Base-by-base conservation (phyloP, 2,888 invertebrate genomes). In the Plagodis dolabraria region DNA sequence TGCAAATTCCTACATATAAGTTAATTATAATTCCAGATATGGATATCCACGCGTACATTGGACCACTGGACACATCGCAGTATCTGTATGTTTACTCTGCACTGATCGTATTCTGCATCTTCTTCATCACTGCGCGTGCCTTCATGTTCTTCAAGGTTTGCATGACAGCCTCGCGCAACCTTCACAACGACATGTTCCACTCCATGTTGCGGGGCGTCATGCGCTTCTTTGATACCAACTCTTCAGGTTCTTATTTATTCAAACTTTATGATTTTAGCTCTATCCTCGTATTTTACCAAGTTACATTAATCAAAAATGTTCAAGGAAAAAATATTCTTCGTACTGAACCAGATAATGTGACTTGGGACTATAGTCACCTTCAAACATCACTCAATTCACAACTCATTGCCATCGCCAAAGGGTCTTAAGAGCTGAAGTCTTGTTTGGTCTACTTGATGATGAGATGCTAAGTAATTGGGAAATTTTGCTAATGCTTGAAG, bases 161-260 rank as follows among this genome's bases (percentile, higher is more conserved):
- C 81, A 96, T 96, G 94, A 94, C 93, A 9, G 94, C 97, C 0
- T 97, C 97, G 0, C 94, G 94, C 64, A 94, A 94, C 60, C 93
- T 98, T 2, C 98, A 98, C 83, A 95, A 96, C 73, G 93, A 91
- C n/a, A 98, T 98, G 97, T 98, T 98, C 83, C 88, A 94, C 47
- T 94, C 96, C 49, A 94, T 98, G 74, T 89, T 98, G 6, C 92
- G 95, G 65, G 95, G 97, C 0, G 95, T 96, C 0, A 96, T 98
- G 94, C 86, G 94, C 11, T 98, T 98, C 91, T 98, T 98, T 80
- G 97, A 98, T 74, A 94, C 93, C 0, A 98, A 98, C 89, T 96
- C 98, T 0, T 95, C 96, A 60, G 96, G 96, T 93, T 10, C 5
- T 8, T 40, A 40, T 22, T 22, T 22, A 22, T 2, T 22, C 4